A percentile compares a stretch with the other conserved stretches of the same genome.
These are phyloP conservation scores for Trichechus manatus DNA, from an alignment of 2,113 vertebrate species.

Conservation along the genomic window DNA sequence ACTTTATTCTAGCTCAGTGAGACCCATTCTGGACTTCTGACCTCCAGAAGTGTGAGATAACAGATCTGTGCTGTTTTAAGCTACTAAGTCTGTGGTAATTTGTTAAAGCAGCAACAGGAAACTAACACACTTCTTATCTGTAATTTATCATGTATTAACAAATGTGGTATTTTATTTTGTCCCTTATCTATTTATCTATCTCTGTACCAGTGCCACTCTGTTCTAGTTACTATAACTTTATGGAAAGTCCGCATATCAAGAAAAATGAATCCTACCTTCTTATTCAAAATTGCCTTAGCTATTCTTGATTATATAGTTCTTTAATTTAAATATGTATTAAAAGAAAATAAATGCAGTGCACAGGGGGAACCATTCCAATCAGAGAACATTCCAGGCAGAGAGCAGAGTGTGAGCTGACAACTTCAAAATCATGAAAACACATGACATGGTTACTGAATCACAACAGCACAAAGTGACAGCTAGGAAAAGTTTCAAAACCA, in stretches of 20 bases:
- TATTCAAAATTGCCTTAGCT: background rate
- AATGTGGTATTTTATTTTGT: background rate
- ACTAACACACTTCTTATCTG: background rate
- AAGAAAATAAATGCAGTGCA: background rate
- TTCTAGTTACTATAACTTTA: background rate
- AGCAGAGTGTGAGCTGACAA: background rate
- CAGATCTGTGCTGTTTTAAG: background rate
- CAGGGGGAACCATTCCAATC: background rate
- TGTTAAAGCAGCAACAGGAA: background rate
- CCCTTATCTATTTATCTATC: background rate
- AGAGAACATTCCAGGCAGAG: background rate
- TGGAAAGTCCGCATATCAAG: background rate
- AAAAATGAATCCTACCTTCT: background rate
- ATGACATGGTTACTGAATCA: fast-evolving
- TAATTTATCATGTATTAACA: fast-evolving
- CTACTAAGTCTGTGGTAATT: background rate
- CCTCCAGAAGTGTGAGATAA: background rate
- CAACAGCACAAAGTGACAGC: background rate
- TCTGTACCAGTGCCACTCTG: background rate
- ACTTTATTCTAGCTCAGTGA: background rate
- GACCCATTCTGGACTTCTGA: background rate
- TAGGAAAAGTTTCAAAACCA: background rate
- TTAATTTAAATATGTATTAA: background rate
- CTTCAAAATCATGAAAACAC: background rate
- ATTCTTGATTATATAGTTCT: background rate